Conservation (phyloP, 1,140 invertebrate species). For the Sitophilus oryzae region DNA sequence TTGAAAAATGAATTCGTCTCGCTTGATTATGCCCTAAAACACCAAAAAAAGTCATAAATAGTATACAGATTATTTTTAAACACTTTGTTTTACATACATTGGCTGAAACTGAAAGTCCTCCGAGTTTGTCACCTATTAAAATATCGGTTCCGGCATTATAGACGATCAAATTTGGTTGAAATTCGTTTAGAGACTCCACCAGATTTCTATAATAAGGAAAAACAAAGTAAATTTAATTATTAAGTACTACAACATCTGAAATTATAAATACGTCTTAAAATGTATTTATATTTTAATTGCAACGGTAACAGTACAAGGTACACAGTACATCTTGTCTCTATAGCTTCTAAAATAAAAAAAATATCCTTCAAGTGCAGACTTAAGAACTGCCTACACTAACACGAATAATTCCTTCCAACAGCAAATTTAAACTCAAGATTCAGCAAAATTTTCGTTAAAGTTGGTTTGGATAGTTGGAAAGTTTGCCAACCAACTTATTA, state of each 20-base stretch:
- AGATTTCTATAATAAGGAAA: conserved; percentile 51
- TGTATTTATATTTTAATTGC: too few relatives aligned
- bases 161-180: conserved; percentile 71
- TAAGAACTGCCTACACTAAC: too few relatives aligned
- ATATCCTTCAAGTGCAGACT: too few relatives aligned
- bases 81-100: conserved; percentile 48
- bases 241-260: neutral
- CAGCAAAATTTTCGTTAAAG: too few relatives aligned
- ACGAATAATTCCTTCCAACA: too few relatives aligned
- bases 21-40: conserved; percentile 67
- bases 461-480: too few relatives aligned
- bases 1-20: conserved; percentile 79
- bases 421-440: too few relatives aligned
- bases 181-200: conserved; percentile 62
- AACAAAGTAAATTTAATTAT: conserved; percentile 1
- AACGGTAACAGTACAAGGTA: too few relatives aligned
- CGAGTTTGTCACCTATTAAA: conserved; percentile 70
- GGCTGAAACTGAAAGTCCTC: conserved; percentile 60
- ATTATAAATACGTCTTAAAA: neutral
- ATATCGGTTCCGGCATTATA: conserved; percentile 89
- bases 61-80: neutral
- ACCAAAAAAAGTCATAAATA: conserved; percentile 18
- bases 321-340: too few relatives aligned
- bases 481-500: too few relatives aligned
- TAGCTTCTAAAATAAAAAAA: too few relatives aligned